Conservation (phyloP, 2,113 vertebrate genomes). For the Phalacrocorax carbo region DNA sequence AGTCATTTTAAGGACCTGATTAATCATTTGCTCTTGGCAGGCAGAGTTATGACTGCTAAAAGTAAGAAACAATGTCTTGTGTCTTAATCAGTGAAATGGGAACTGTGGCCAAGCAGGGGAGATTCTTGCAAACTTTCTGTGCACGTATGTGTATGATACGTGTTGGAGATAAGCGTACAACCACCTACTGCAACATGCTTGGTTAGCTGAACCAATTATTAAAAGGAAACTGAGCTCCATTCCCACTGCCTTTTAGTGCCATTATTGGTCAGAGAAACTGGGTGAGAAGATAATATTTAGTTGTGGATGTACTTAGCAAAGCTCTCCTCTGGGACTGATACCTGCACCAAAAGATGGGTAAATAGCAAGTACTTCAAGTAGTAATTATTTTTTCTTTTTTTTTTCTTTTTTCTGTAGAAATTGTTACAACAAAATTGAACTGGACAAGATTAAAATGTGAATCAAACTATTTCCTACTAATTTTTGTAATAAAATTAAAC, state of each 20-base stretch:
- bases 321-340: neutral
- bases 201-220: neutral
- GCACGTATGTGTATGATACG: no score
- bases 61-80: conserved; percentile 34
- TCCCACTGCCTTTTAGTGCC: neutral
- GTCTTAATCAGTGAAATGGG: conserved; percentile 9
- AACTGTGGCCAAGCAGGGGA: neutral
- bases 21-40: conserved; percentile 43
- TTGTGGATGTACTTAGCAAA: neutral
- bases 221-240: neutral
- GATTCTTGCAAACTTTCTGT: neutral
- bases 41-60: conserved; percentile 16
- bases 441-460: neutral
- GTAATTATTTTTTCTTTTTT: neutral
- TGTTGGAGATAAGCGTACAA: neutral
- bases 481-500: neutral
- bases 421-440: neutral
- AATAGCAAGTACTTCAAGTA: neutral
- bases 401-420: neutral
- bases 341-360: neutral
- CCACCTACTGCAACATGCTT: neutral
- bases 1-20: conserved; percentile 60
- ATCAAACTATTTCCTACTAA: neutral
- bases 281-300: neutral
- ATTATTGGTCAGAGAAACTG: neutral